phyloP scores from a whole-genome alignment of 2,888 invertebrate genomes.

The Acleris holmiana region DNA sequence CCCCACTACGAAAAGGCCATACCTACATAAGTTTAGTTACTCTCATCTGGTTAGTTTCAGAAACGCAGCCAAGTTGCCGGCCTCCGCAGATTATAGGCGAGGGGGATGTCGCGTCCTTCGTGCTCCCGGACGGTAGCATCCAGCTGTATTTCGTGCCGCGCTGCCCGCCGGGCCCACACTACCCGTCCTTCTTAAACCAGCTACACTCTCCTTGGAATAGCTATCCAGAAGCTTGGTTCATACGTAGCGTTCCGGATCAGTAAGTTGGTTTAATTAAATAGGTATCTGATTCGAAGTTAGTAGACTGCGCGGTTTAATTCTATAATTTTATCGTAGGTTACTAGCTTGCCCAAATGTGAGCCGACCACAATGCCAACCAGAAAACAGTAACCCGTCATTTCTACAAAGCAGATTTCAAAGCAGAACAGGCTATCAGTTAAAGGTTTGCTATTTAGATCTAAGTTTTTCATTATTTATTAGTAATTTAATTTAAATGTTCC shows the following conservation, averaged over 20 bases:
- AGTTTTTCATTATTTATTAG: too few species aligned
- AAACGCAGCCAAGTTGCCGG: slow-evolving; percentile 24
- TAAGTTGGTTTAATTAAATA: slow-evolving; percentile 49
- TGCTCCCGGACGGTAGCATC: slow-evolving; percentile 64
- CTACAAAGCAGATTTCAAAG: neutral
- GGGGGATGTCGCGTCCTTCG: slow-evolving; percentile 64
- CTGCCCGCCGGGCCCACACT: slow-evolving; percentile 33
- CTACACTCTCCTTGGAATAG: slow-evolving; percentile 38
- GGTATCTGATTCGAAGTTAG: neutral
- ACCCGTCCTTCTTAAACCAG: slow-evolving; percentile 36
- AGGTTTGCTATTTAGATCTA: slow-evolving; percentile 12
- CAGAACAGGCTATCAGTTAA: slow-evolving; percentile 12
- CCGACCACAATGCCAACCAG: neutral
- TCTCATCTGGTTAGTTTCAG: slow-evolving; percentile 14
- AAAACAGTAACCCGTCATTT: neutral
- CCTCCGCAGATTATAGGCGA: slow-evolving; percentile 66
- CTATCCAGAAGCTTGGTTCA: slow-evolving; percentile 59
- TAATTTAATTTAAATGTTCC: too few species aligned
- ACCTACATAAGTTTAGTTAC: neutral
- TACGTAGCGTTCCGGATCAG: slow-evolving; percentile 63
- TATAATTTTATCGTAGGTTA: slow-evolving; percentile 30
- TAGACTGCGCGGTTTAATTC: slow-evolving; percentile 7
- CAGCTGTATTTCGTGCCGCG: slow-evolving; percentile 65
- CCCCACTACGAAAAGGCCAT: too few species aligned
- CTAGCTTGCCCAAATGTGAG: slow-evolving; percentile 7